Evolutionary conservation across 2,888 invertebrate species (phyloP).

Genomic region (Ditula angustiorana): DNA sequence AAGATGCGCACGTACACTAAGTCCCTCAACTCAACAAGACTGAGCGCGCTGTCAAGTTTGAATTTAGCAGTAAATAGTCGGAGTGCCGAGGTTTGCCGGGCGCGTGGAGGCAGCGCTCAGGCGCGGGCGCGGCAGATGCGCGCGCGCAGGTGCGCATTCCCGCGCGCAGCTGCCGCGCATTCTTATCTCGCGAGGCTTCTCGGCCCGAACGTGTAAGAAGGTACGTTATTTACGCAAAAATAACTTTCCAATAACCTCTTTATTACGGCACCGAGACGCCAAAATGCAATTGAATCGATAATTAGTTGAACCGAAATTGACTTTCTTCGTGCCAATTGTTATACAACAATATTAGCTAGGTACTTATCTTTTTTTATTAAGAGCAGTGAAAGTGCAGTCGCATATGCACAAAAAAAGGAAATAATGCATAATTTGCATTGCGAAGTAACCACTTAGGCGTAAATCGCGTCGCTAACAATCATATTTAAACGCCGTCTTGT

Average conservation of each 20-base stretch:
- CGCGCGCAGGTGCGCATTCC: constrained; percentile 46
- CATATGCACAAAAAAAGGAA: background rate
- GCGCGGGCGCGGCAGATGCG: constrained; percentile 30
- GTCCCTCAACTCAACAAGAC: too few species aligned
- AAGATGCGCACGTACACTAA: too few species aligned
- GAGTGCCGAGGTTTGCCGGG: too few species aligned
- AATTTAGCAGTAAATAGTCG: too few species aligned
- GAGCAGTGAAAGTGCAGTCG: background rate
- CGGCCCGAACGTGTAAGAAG: background rate
- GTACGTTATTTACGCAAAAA: background rate
- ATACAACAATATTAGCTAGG: background rate
- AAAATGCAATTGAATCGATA: background rate
- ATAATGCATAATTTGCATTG: background rate
- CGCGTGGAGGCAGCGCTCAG: background rate
- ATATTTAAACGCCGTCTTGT: background rate
- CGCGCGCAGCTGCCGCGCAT: constrained; percentile 43
- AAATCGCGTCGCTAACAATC: background rate
- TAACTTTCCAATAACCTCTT: background rate
- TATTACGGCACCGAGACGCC: background rate
- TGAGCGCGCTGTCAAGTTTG: too few species aligned
- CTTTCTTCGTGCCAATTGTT: background rate
- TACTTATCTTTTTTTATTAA: background rate
- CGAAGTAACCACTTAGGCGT: background rate
- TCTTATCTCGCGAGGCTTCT: constrained; percentile 39
- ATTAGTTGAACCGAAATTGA: background rate